Percentiles rank a stretch among this genome's conserved stretches.
Conservation (phyloP, 2,113 vertebrate genomes). For the Neofelis nebulosa region DNA sequence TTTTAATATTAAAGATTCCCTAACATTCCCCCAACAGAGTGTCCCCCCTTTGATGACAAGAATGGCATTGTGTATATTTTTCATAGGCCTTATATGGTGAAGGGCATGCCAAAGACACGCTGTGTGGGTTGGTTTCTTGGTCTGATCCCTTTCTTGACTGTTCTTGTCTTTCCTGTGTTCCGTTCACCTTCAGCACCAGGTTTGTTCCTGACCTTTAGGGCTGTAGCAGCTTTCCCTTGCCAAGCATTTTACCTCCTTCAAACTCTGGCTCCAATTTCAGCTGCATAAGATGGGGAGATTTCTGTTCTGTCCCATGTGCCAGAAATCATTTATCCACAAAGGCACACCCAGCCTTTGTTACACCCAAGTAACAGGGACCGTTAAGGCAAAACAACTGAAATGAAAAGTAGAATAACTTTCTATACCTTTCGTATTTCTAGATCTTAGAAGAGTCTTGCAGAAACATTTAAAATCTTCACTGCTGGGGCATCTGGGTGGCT, state of each 20-base stretch:
- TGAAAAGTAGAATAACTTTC: not conserved
- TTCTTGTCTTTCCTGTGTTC: not conserved
- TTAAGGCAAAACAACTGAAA: not conserved
- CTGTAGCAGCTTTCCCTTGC: slow-evolving; percentile 30
- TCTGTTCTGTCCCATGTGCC: not conserved
- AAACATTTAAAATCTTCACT: not conserved
- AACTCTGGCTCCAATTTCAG: not conserved
- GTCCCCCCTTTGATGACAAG: not conserved
- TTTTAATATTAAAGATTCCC: slow-evolving; percentile 36
- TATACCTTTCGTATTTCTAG: not conserved
- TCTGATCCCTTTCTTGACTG: not conserved
- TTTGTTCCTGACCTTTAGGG: slow-evolving; percentile 44
- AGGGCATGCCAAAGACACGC: not conserved
- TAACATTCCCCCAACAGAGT: not conserved
- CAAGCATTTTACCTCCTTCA: not conserved
- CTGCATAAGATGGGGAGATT: not conserved
- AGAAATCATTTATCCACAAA: not conserved
- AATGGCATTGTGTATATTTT: not conserved
- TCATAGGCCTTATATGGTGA: not conserved
- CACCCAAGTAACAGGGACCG: not conserved
- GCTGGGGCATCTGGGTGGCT: no score
- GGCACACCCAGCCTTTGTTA: not conserved
- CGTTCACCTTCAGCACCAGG: not conserved
- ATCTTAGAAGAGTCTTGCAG: not conserved
- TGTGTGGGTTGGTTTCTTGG: slow-evolving; percentile 6